A percentile compares a stretch with the other conserved stretches of the same genome.
These are phyloP conservation scores for Nothobranchius kuhntae DNA, from an alignment of 2,113 vertebrate genomes.

Conservation along the genomic window DNA sequence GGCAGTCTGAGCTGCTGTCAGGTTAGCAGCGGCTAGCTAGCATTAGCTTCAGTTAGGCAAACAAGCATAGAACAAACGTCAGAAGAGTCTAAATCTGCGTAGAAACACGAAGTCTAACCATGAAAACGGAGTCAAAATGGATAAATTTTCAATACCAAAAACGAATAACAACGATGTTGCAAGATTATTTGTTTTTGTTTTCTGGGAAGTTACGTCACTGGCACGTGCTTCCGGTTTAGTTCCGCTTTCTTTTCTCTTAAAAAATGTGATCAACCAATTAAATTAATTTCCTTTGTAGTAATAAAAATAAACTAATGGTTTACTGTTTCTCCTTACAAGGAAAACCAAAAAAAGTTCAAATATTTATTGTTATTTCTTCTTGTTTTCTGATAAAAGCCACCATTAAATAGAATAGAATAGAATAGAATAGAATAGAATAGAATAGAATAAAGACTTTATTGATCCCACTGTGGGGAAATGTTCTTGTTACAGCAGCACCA, in stretches of 20 bases:
- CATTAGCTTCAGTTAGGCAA: not conserved
- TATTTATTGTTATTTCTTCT: no score
- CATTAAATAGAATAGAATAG: no score
- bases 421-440: no score
- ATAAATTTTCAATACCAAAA: not conserved
- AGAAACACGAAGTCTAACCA: conserved; percentile 8
- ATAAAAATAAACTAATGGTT: no score
- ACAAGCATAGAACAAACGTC: not conserved
- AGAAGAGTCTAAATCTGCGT: not conserved
- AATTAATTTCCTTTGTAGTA: no score
- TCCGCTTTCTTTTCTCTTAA: not conserved
- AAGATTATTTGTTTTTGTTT: conserved; percentile 60
- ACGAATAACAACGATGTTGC: conserved; percentile 2
- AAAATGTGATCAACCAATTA: no score
- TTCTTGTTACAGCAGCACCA: no score
- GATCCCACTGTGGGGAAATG: no score
- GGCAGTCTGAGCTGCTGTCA: not conserved
- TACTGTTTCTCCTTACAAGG: no score
- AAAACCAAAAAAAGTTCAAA: no score
- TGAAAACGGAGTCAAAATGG: not conserved
- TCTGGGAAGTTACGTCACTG: conserved; percentile 4
- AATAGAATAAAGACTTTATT: no score
- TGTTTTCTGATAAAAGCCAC: no score
- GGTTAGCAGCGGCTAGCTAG: conserved; percentile 11
- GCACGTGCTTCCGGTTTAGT: conserved; percentile 51